phyloP scores from a whole-genome alignment of 2,888 invertebrate genomes.

The Stictocephala bisonia region DNA sequence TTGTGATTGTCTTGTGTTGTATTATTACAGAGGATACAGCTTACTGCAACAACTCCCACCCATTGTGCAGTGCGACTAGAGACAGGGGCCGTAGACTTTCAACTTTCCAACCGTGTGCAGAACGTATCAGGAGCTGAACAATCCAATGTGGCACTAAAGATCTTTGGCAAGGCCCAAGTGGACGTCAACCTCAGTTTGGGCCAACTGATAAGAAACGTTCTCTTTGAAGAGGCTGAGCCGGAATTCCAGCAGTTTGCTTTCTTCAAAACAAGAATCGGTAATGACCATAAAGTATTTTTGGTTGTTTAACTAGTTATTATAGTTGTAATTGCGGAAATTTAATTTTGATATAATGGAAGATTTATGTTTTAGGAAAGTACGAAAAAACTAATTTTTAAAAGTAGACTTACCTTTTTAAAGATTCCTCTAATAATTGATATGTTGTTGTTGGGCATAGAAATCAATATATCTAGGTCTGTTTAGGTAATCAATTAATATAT shows the following conservation, averaged over 20 bases:
- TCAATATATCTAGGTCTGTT: too few relatives aligned
- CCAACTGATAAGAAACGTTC: constrained; percentile 89
- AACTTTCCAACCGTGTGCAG: constrained; percentile 93
- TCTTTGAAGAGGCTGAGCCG: constrained; percentile 97
- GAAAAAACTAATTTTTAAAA: too few relatives aligned
- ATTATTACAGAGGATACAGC: constrained; percentile 81
- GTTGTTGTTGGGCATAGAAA: too few relatives aligned
- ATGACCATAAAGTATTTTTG: constrained; percentile 55
- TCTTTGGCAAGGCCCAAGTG: constrained; percentile 87
- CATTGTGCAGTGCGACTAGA: constrained; percentile 96
- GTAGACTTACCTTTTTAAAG: too few relatives aligned
- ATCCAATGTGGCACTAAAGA: constrained; percentile 73
- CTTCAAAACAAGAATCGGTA: constrained; percentile 93
- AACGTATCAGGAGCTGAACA: constrained; percentile 76
- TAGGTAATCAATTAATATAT: too few relatives aligned
- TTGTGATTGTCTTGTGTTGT: constrained; percentile 36
- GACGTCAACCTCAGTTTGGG: constrained; percentile 96
- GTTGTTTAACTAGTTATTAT: constrained; percentile 33
- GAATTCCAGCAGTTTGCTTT: constrained; percentile 99
- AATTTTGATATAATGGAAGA: too few relatives aligned
- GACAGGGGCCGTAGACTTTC: constrained; percentile 93
- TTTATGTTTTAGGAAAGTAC: too few relatives aligned
- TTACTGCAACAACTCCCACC: constrained; percentile 98
- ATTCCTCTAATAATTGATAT: too few relatives aligned
- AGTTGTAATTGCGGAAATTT: neutral